Conservation (phyloP, 2,888 invertebrate genomes). For the Microctonus hyperodae region DNA sequence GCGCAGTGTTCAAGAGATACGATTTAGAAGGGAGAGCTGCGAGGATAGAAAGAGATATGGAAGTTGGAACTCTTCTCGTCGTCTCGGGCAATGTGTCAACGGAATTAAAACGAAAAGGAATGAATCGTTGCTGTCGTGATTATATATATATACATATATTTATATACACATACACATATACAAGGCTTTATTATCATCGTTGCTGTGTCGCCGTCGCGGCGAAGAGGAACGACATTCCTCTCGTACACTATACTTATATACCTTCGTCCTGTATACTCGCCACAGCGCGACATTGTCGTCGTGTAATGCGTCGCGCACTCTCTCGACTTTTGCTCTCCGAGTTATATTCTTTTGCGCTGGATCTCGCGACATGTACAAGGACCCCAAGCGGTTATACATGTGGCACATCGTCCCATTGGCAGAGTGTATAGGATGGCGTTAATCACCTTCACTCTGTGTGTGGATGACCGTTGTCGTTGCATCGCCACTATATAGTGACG, state of each 20-base stretch:
- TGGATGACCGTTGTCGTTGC: conserved; percentile 42
- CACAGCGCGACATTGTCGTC: conserved; percentile 38
- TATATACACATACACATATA: background rate
- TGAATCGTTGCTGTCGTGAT: conserved; percentile 9
- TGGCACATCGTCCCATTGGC: conserved; percentile 37
- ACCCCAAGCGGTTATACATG: conserved; percentile 19
- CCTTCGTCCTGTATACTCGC: conserved; percentile 28
- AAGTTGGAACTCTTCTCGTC: background rate
- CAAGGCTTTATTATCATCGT: conserved; percentile 32
- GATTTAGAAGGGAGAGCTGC: background rate
- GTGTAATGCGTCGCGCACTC: conserved; percentile 26
- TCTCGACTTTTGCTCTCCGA: background rate
- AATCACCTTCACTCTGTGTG: conserved; percentile 49
- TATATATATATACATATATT: background rate
- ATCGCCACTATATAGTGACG: conserved; percentile 37
- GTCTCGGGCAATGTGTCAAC: conserved; percentile 12
- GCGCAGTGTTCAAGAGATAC: background rate
- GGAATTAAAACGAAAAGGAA: conserved; percentile 14
- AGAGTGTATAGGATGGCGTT: conserved; percentile 43
- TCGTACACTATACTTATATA: conserved; percentile 20
- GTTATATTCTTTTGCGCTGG: background rate
- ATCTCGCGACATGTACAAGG: conserved; percentile 11
- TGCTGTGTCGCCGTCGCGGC: conserved; percentile 32
- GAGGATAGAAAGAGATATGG: background rate
- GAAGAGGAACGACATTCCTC: conserved; percentile 30